A percentile compares a stretch with the other conserved stretches of the same genome.
phyloP scores from a whole-genome alignment of 2,113 vertebrate species.

The Plectropomus leopardus region DNA sequence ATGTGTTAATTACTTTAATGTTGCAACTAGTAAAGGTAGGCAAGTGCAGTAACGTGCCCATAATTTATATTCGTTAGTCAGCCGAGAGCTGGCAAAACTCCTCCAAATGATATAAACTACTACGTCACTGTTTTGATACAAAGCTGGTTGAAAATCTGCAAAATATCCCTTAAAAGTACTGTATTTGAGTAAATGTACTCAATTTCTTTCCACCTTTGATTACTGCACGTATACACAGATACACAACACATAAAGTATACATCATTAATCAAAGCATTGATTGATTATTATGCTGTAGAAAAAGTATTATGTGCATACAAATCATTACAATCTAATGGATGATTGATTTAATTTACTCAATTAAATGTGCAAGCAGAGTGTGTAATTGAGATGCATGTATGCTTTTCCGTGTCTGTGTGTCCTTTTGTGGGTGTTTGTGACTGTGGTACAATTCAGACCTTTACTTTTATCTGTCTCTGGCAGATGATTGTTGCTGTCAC shows the following conservation, averaged over 20 bases:
- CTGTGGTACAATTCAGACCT: constrained; percentile 74
- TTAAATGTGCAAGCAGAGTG: constrained; percentile 46
- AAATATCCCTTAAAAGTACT: too few relatives aligned
- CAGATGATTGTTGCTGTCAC: constrained; percentile 64
- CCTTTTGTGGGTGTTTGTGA: constrained; percentile 15
- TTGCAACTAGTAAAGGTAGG: too few relatives aligned
- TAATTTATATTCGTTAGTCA: too few relatives aligned
- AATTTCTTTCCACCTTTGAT: too few relatives aligned
- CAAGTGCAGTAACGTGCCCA: too few relatives aligned
- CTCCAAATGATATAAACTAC: too few relatives aligned
- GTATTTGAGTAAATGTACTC: too few relatives aligned
- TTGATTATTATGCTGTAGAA: constrained; percentile 2
- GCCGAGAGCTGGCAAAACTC: too few relatives aligned
- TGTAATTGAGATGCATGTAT: constrained; percentile 47
- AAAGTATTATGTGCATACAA: constrained; percentile 2
- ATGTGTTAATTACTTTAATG: too few relatives aligned
- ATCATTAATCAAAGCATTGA: neutral
- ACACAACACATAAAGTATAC: neutral
- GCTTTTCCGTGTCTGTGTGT: constrained; percentile 5
- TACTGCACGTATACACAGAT: neutral
- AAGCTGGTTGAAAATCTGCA: too few relatives aligned
- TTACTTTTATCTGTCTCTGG: constrained; percentile 72
- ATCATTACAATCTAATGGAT: constrained; percentile 41
- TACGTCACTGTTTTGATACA: too few relatives aligned
- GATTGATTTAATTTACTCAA: constrained; percentile 46